Evolutionary conservation across 2,888 invertebrate genomes (phyloP), one percentile per base, ranked within the genome.

Genomic region (Drosophila falleni): DNA sequence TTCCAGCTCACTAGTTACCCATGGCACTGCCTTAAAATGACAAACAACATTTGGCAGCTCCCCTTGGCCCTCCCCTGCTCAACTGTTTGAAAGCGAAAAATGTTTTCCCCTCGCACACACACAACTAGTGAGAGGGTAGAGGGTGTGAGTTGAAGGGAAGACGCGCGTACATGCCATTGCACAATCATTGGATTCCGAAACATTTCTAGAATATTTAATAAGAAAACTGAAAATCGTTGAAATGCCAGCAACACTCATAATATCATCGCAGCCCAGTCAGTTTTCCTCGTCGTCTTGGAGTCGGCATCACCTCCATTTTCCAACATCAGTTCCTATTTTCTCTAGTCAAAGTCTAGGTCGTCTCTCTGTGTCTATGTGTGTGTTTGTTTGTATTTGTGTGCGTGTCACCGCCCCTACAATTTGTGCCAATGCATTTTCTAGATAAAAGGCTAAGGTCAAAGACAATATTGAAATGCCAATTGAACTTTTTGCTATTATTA

Each of bases 191-290:
- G 84, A 89, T 89, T 88, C 89, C 88, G 80, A 89, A 89, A 90
- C 89, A 89, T 89, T 89, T 89, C 89, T 83, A 80, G 89, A 90
- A 89, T 89, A 89, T 89, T 88, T 89, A 89, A 89, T 89, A 89
- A 90, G 89, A 89, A 89, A 89, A 89, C 89, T 89, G 88, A 83
- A 89, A 89, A 89, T 89, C 89, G 89, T 88, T 90, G 88, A 88
- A 88, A 90, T 89, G 89, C 90, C 88, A 79, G 86, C 86, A 86
- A 81, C 88, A 88, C 86, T 87, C 86, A 87, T 87, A 87, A 87
- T 87, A 89, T 74, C 79, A 70, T 65, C 70, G 63, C 55, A 54
- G 46, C 64, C 58, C 68, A 64, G 46, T 60, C 39, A 53, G 47
- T 42, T 53, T 58, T 49, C 35, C 26, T 19, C 19, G 41, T 23